Evolutionary conservation across 1,140 invertebrate species (phyloP).

Genomic region (Conus betulinus): DNA sequence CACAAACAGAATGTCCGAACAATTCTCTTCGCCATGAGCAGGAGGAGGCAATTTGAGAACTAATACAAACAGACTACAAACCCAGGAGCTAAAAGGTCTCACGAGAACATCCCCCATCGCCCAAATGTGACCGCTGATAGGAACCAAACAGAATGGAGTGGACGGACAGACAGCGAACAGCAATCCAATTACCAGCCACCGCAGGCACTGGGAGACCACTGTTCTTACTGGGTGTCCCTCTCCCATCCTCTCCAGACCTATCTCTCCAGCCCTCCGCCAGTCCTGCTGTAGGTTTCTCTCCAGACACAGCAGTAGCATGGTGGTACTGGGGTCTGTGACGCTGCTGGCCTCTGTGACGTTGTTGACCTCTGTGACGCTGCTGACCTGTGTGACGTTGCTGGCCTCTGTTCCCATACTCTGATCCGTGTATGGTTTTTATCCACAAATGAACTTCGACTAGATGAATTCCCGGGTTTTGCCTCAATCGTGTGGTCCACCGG

Average conservation of each 20-base stretch:
- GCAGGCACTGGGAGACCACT: background rate
- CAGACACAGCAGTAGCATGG: too few relatives aligned
- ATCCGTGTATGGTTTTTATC: too few relatives aligned
- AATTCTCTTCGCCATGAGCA: too few relatives aligned
- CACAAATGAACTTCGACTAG: too few relatives aligned
- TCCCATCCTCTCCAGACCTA: background rate
- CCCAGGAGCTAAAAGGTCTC: background rate
- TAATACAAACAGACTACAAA: too few relatives aligned
- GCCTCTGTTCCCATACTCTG: too few relatives aligned
- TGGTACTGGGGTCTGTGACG: too few relatives aligned
- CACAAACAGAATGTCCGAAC: background rate
- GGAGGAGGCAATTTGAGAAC: too few relatives aligned
- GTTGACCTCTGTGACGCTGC: background rate
- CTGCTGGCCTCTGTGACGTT: too few relatives aligned
- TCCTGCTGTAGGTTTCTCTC: background rate
- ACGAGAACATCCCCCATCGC: background rate
- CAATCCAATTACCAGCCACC: background rate
- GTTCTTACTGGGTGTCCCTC: background rate
- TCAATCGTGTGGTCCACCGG: too few relatives aligned
- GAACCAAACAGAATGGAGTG: background rate
- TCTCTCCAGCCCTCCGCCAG: background rate
- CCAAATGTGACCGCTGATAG: background rate
- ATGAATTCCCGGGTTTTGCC: too few relatives aligned
- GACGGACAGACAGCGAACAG: background rate
- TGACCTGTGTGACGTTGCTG: background rate